phyloP scores from a whole-genome alignment of 2,113 vertebrate species.

The Hippocampus zosterae region DNA sequence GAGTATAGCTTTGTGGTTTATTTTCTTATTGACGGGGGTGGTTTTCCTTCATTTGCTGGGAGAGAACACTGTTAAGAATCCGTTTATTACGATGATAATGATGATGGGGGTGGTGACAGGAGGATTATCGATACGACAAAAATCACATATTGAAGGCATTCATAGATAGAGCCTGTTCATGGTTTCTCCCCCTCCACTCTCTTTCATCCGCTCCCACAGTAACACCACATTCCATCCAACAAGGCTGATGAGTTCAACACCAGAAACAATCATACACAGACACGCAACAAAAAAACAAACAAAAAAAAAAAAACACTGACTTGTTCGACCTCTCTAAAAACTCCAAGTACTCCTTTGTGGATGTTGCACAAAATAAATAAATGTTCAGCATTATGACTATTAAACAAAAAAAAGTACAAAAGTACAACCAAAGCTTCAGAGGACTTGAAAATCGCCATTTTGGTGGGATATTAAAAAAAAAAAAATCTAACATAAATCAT shows the following conservation, averaged over 20 bases:
- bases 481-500: slow-evolving; percentile 49
- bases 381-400: slow-evolving; percentile 67
- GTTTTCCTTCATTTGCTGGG: slow-evolving; percentile 86
- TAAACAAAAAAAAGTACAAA: slow-evolving; percentile 39
- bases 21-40: slow-evolving; percentile 62
- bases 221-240: slow-evolving; percentile 46
- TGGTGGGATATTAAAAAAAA: slow-evolving; percentile 38
- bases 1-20: slow-evolving; percentile 86
- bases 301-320: slow-evolving; percentile 48
- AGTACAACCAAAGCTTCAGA: slow-evolving; percentile 68
- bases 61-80: slow-evolving; percentile 84
- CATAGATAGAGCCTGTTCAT: slow-evolving; percentile 46
- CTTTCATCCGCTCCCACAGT: slow-evolving; percentile 26
- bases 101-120: slow-evolving; percentile 22
- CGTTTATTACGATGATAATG: slow-evolving; percentile 27
- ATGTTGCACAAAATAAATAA: slow-evolving; percentile 74
- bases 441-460: slow-evolving; percentile 44
- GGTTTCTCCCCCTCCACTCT: slow-evolving; percentile 9
- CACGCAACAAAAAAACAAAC: too few relatives aligned
- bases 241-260: slow-evolving; percentile 60
- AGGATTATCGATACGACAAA: slow-evolving; percentile 64
- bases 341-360: slow-evolving; percentile 53
- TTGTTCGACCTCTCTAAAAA: slow-evolving; percentile 44
- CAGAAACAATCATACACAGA: slow-evolving; percentile 9
- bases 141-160: slow-evolving; percentile 55